Percentiles rank a stretch among this genome's conserved stretches.
phyloP scores from a whole-genome alignment of 2,888 invertebrate species.

The Pherbina coryleti region DNA sequence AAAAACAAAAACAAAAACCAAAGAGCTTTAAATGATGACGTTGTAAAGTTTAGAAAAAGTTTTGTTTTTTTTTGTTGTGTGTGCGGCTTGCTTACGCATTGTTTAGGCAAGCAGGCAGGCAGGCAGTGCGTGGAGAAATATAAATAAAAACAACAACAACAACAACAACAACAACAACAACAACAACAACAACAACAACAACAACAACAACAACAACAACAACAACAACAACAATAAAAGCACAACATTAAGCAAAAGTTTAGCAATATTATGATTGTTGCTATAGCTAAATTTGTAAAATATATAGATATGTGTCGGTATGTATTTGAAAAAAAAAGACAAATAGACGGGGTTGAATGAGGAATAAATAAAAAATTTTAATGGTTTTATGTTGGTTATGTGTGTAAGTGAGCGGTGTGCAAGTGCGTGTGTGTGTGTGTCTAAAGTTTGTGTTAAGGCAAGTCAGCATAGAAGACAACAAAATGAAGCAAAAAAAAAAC shows the following conservation, averaged over 20 bases:
- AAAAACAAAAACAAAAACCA: not conserved
- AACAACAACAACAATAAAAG: too few relatives aligned
- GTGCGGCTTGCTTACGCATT: not conserved
- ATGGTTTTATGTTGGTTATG: slow-evolving; percentile 9
- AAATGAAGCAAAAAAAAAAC: slow-evolving; percentile 32
- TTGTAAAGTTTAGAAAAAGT: not conserved
- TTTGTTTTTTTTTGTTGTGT: not conserved
- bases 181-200: too few relatives aligned
- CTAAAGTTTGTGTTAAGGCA: not conserved
- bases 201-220: too few relatives aligned
- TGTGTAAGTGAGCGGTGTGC: not conserved
- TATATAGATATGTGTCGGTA: not conserved
- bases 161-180: too few relatives aligned
- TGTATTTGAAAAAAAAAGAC: not conserved
- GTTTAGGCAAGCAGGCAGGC: not conserved
- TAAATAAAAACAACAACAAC: too few relatives aligned
- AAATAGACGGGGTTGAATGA: not conserved
- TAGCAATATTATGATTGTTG: not conserved
- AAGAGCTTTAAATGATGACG: slow-evolving; percentile 10
- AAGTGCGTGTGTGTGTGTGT: not conserved
- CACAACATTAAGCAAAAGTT: too few relatives aligned
- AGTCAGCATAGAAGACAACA: slow-evolving; percentile 3
- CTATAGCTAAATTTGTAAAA: slow-evolving; percentile 10
- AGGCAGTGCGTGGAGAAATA: too few relatives aligned
- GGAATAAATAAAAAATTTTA: slow-evolving; percentile 18